A percentile compares a stretch with the other conserved stretches of the same genome.
These are phyloP conservation scores for Mus spretus DNA, from an alignment of 2,797 vertebrate genomes.

Conservation along the genomic window DNA sequence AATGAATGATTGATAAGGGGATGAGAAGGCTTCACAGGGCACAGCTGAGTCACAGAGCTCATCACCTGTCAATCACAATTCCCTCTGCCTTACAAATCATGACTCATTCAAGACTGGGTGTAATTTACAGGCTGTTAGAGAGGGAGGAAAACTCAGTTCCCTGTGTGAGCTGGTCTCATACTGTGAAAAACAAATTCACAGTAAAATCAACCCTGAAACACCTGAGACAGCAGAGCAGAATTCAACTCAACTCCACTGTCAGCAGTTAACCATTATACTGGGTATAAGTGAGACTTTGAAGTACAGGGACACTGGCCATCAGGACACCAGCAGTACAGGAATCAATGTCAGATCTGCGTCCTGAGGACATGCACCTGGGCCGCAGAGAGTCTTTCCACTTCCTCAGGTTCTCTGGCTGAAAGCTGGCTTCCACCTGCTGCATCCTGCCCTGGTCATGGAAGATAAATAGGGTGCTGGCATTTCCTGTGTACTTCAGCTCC, in stretches of 20 bases:
- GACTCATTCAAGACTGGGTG: accelerated
- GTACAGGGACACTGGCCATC: accelerated
- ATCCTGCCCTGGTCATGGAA: conserved; percentile 92
- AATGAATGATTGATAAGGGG: background rate
- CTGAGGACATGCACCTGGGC: conserved; percentile 67
- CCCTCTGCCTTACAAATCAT: background rate
- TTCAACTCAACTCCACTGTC: accelerated
- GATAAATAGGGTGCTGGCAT: conserved; percentile 88
- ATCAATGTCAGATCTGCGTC: accelerated
- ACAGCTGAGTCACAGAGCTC: background rate
- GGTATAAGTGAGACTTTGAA: accelerated
- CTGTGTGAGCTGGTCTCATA: background rate
- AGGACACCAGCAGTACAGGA: accelerated
- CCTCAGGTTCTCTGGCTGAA: conserved; percentile 88
- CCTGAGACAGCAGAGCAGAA: accelerated
- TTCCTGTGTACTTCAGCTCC: conserved; percentile 89
- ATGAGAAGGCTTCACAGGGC: accelerated
- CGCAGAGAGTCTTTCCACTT: conserved; percentile 86
- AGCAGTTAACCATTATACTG: accelerated
- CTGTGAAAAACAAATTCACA: background rate
- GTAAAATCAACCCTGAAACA: background rate
- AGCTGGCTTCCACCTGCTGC: conserved; percentile 89
- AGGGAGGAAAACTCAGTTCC: background rate
- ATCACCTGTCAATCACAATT: background rate
- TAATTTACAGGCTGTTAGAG: background rate